Base-by-base conservation (phyloP, 2,797 vertebrate species). In the Coracias cyanogaster region DNA sequence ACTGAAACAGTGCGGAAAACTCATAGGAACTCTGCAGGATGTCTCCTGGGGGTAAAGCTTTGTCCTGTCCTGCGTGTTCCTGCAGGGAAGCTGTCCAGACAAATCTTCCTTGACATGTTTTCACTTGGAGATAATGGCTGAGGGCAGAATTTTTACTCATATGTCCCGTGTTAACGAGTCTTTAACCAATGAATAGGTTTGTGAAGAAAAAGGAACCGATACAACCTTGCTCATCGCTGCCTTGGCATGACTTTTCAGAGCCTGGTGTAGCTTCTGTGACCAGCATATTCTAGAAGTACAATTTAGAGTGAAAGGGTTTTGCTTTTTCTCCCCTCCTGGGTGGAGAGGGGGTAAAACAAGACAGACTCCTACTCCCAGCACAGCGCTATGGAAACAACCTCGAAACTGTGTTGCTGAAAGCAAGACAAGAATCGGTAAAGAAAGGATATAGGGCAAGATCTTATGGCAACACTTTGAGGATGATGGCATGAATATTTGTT, bases 11-110 rank as follows among this genome's bases (percentile, higher is more conserved):
- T 51, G 73, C 66, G 66, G 78, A 52, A 73, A 61, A 78, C 61
- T 45, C 94, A 78, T 43, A 57, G 90, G 82, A 90, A 4, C 72
- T 78, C 85, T 71, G 82, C 20, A 15, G 84, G 82, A 28, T 54
- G 41, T 74, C 69, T 86, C 85, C 73, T 78, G 18, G 60, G 84
- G 65, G 87, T 33, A 9, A 5, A 10, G 29, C 55, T 85, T 85
- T 74, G 45, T 85, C 52, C 43, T 93, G 91, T 83, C 65, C 52
- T 74, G 55, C 0, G 0, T 65, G 48, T 35, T 93, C 71, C 64
- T 86, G 72, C 49, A 33, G 37, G 71, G 57, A 21, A 70, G 20
- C 76, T 85, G 76, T 89, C 91, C 91, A 69, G 33, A 45, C 67
- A 31, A 95, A 66, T 82, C 71, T 67, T 45, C 14, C 66, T 18